Evolutionary conservation across 1,140 invertebrate genomes (phyloP).

Genomic region (Musca domestica): DNA sequence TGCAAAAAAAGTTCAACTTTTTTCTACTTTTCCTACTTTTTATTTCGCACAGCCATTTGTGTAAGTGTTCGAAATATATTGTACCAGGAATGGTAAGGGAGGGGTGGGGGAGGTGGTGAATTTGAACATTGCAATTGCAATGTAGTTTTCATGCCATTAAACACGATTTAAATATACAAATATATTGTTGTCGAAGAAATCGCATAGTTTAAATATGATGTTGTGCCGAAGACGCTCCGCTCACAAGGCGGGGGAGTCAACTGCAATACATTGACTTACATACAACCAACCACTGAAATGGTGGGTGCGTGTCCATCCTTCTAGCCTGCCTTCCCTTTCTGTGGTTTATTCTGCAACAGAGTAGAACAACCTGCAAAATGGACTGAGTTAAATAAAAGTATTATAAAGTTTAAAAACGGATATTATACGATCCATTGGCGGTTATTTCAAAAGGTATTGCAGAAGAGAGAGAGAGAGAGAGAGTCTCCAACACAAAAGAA

Average conservation of each 20-base stretch:
- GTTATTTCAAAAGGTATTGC: neutral
- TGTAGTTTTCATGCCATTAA: conserved; percentile 31
- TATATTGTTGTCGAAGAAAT: no score
- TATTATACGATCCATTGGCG: conserved; percentile 30
- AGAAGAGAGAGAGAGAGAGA: no score
- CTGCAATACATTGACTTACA: no score
- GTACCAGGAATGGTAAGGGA: conserved; percentile 1
- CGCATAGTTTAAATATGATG: no score
- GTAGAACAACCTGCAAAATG: neutral
- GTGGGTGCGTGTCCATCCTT: neutral
- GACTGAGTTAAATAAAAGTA: conserved; percentile 1
- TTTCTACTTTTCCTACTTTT: neutral
- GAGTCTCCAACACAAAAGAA: neutral
- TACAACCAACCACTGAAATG: neutral
- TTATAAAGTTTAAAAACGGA: conserved; percentile 24
- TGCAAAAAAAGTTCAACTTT: conserved; percentile 4
- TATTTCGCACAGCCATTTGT: no score
- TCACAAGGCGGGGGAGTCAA: no score
- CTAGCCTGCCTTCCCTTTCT: neutral
- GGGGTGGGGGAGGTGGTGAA: no score
- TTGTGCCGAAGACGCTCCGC: no score
- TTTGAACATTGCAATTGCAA: conserved; percentile 14
- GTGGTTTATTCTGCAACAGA: neutral
- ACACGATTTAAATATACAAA: conserved; percentile 28
- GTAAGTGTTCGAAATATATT: neutral